Evolutionary conservation across 2,113 vertebrate species (phyloP).

Genomic region (Pomatorhinus ruficollis): DNA sequence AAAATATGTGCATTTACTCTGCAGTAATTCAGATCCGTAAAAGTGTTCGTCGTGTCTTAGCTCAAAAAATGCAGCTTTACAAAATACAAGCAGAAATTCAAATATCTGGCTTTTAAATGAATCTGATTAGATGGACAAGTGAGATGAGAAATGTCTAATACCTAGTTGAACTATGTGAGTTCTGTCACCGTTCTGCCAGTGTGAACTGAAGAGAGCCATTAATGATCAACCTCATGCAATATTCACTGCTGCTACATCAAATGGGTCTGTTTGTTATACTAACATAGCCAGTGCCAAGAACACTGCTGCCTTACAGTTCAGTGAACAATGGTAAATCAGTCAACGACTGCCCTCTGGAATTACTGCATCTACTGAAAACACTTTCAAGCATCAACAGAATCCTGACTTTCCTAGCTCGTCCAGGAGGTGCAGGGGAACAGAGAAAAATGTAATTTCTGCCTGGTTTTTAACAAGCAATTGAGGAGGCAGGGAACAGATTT

Average conservation of each 20-base stretch:
- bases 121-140: conserved; percentile 31
- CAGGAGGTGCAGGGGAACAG: not conserved
- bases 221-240: conserved; percentile 71
- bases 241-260: conserved; percentile 72
- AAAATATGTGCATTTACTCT: not conserved
- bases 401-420: not conserved
- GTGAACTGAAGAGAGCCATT: conserved; percentile 63
- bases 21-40: not conserved
- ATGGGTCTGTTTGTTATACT: conserved; percentile 56
- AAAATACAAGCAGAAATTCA: not conserved
- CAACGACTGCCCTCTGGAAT: not conserved
- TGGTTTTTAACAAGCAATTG: not conserved
- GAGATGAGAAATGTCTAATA: conserved; percentile 8
- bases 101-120: conserved; percentile 18
- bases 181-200: conserved; percentile 4
- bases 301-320: not conserved
- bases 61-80: not conserved
- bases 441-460: not conserved
- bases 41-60: not conserved
- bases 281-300: conserved; percentile 20
- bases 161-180: not conserved
- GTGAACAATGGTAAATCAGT: conserved; percentile 40
- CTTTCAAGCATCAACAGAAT: not conserved
- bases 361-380: not conserved
- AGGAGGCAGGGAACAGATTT: not conserved